A percentile compares a stretch with the other conserved stretches of the same genome.
Conservation (phyloP, 2,888 invertebrate species). For the Thalpophila matura region DNA sequence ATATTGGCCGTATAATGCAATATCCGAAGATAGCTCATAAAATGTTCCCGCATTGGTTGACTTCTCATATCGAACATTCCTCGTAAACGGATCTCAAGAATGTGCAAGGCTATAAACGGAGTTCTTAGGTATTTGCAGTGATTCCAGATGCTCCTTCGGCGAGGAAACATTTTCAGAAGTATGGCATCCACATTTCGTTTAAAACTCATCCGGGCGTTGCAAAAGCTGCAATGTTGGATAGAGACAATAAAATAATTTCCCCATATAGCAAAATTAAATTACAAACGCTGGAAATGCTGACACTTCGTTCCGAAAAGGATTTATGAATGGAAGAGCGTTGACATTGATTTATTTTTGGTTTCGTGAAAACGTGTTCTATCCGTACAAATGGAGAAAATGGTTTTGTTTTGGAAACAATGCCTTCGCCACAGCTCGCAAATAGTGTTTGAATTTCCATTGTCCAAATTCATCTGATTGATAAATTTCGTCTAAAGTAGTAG, state of each 20-base stretch:
- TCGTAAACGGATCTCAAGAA: conserved; percentile 71
- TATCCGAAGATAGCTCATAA: conserved; percentile 64
- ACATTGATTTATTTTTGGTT: conserved; percentile 61
- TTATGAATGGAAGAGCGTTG: conserved; percentile 59
- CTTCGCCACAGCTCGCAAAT: conserved; percentile 23
- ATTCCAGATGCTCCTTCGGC: conserved; percentile 72
- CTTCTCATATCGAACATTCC: conserved; percentile 73
- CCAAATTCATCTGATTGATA: conserved; percentile 61
- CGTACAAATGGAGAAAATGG: conserved; percentile 42
- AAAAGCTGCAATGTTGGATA: conserved; percentile 31
- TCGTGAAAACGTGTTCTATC: conserved; percentile 39
- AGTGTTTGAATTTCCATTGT: conserved; percentile 39
- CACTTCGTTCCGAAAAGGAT: conserved; percentile 56
- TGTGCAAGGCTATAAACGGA: conserved; percentile 68
- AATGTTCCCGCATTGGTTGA: conserved; percentile 62
- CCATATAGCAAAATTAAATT: conserved; percentile 60
- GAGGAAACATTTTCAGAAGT: conserved; percentile 66
- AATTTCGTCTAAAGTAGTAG: conserved; percentile 54
- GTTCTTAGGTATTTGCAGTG: conserved; percentile 72
- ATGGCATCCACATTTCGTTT: conserved; percentile 68
- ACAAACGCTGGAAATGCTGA: conserved; percentile 55
- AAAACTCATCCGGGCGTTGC: conserved; percentile 36
- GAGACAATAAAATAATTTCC: conserved; percentile 63
- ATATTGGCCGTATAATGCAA: conserved; percentile 49
- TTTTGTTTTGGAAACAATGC: conserved; percentile 38